Conservation (phyloP, 1,140 invertebrate genomes). For the Diachasmimorpha longicaudata region DNA sequence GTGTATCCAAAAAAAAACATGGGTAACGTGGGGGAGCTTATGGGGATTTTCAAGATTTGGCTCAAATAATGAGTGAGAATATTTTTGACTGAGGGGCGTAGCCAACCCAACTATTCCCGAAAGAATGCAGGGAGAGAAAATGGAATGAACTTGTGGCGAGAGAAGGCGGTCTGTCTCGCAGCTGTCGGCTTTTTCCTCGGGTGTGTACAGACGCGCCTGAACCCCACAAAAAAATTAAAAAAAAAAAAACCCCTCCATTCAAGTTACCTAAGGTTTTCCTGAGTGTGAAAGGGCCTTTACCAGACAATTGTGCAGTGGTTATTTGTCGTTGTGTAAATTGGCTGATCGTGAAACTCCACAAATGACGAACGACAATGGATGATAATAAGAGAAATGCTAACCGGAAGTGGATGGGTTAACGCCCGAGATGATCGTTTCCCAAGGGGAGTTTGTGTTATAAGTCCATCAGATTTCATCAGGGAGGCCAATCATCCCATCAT, state of each 20-base stretch:
- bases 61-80: neutral
- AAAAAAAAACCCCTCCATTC: neutral
- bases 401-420: neutral
- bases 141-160: slow-evolving; percentile 6
- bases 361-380: neutral
- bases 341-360: neutral
- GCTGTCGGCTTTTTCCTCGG: neutral
- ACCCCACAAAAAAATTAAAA: neutral
- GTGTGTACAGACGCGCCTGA: neutral
- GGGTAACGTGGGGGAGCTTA: neutral
- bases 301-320: neutral
- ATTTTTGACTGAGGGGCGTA: neutral
- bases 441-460: neutral
- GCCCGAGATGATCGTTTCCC: neutral
- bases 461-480: neutral
- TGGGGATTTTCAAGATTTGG: neutral
- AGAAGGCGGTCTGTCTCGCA: neutral
- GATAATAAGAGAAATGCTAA: neutral
- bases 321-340: neutral
- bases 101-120: neutral
- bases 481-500: neutral
- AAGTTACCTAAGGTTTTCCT: neutral
- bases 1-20: neutral
- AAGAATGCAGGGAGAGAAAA: slow-evolving; percentile 1
- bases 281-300: neutral